Evolutionary conservation across 2,113 vertebrate genomes (phyloP).

Genomic region (Eublepharis macularius): DNA sequence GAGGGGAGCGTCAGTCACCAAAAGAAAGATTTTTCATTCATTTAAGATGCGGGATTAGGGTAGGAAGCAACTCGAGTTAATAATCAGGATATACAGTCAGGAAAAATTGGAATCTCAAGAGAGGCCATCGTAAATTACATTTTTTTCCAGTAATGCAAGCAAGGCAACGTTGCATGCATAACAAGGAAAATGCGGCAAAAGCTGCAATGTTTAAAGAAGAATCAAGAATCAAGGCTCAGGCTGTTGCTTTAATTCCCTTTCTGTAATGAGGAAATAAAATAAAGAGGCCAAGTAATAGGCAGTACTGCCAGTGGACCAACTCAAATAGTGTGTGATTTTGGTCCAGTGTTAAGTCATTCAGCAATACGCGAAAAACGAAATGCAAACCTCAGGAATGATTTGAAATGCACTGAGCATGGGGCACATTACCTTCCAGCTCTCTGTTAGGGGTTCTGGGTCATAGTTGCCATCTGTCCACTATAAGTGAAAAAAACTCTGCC

Average conservation of each 20-base stretch:
- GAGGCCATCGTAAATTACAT: constrained; percentile 71
- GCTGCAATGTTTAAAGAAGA: constrained; percentile 69
- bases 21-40: constrained; percentile 35
- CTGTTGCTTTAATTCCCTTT: constrained; percentile 63
- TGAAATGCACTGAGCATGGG: neutral
- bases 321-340: constrained; percentile 56
- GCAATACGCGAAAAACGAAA: constrained; percentile 33
- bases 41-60: constrained; percentile 28
- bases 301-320: constrained; percentile 46
- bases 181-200: constrained; percentile 65
- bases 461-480: too few relatives aligned
- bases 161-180: constrained; percentile 66
- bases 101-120: constrained; percentile 72
- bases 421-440: neutral
- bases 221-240: constrained; percentile 63
- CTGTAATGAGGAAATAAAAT: constrained; percentile 52
- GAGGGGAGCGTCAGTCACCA: constrained; percentile 14
- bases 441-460: neutral
- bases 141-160: constrained; percentile 65
- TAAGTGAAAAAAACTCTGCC: too few relatives aligned
- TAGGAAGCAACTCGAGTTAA: constrained; percentile 55
- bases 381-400: neutral
- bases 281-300: constrained; percentile 29
- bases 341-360: neutral
- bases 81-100: constrained; percentile 66